phyloP scores from a whole-genome alignment of 2,113 vertebrate species.

The Tyto alba region DNA sequence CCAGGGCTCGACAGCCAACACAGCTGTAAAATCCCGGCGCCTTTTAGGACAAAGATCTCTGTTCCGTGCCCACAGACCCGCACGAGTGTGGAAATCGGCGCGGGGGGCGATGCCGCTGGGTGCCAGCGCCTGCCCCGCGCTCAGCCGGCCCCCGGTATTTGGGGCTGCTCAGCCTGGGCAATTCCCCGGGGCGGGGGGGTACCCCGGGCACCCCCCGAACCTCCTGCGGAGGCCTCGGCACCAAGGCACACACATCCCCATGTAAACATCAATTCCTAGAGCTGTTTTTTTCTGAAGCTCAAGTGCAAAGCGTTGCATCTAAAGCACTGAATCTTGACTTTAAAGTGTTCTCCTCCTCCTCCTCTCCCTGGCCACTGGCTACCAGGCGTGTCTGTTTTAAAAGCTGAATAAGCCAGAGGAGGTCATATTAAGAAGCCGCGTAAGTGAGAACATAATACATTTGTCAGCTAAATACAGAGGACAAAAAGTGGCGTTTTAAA shows the following conservation, averaged over 20 bases:
- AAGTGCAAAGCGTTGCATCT: not conserved
- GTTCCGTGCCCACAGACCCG: not conserved
- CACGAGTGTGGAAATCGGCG: not conserved
- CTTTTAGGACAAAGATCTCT: not conserved
- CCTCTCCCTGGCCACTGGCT: not conserved
- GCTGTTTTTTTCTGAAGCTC: not conserved
- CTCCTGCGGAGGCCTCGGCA: not conserved
- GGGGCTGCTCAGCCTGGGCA: not conserved
- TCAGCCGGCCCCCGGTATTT: accelerated
- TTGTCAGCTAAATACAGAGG: not conserved
- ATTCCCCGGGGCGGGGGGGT: not conserved
- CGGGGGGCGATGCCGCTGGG: accelerated
- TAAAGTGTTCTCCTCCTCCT: not conserved
- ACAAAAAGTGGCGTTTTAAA: not conserved
- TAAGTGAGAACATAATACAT: not conserved
- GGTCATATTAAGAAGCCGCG: not conserved
- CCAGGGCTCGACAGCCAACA: not conserved
- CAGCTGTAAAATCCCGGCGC: not conserved
- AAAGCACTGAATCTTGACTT: not conserved
- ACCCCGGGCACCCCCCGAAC: no score
- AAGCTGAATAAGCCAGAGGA: not conserved
- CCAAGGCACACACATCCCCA: not conserved
- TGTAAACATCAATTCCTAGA: accelerated
- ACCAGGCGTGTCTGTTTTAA: not conserved
- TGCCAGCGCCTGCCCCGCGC: accelerated